Evolutionary conservation across 2,797 vertebrate species (phyloP).

Genomic region (Semotilus atromaculatus): DNA sequence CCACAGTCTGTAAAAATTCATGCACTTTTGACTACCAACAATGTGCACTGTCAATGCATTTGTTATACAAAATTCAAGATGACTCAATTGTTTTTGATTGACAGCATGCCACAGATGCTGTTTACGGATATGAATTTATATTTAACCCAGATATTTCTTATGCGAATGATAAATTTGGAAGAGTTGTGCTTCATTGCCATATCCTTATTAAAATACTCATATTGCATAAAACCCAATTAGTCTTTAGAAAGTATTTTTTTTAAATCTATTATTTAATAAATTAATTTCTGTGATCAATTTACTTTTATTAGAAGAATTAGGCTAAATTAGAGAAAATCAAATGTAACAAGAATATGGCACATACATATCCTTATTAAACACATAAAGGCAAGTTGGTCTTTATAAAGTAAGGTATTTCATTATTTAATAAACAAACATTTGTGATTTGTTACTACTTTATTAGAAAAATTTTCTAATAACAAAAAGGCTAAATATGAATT

Average conservation of each 20-base stretch:
- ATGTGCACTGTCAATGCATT: no score
- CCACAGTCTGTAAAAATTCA: background rate
- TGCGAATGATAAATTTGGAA: background rate
- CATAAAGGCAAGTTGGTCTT: no score
- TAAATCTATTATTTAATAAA: background rate
- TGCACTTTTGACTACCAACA: background rate
- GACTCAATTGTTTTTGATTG: background rate
- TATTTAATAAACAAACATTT: background rate
- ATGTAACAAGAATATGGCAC: background rate
- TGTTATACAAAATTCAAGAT: background rate
- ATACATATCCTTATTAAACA: background rate
- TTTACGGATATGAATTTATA: background rate
- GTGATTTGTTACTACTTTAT: background rate
- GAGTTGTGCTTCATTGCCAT: background rate
- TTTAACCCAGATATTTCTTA: background rate
- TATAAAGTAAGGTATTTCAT: background rate
- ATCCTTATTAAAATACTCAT: background rate
- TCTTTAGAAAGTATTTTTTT: background rate
- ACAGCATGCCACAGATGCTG: background rate
- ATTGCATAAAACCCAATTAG: background rate
- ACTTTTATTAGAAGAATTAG: background rate
- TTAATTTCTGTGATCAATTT: background rate
- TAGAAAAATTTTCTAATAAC: background rate
- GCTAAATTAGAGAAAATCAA: background rate
- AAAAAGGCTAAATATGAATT: background rate